Evolutionary conservation across 2,888 invertebrate species (phyloP).

Genomic region (Opisthograptis luteolata): DNA sequence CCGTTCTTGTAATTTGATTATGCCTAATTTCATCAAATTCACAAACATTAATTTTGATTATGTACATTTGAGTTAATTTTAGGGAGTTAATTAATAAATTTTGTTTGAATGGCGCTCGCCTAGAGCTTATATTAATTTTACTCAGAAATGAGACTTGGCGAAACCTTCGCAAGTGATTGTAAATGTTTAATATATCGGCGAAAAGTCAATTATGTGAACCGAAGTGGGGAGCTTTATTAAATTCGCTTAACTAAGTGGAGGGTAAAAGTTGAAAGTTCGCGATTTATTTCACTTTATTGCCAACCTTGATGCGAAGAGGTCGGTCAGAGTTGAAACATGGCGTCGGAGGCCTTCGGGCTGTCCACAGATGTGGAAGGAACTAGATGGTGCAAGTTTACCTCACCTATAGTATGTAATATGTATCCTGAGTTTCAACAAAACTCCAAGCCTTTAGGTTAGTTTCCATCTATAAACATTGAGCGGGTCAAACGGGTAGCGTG

Average conservation of each 20-base stretch:
- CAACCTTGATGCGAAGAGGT: no score
- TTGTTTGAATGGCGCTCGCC: slow-evolving; percentile 17
- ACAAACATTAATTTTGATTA: slow-evolving; percentile 14
- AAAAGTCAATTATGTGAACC: slow-evolving; percentile 11
- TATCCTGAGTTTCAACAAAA: no score
- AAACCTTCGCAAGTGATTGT: slow-evolving; percentile 6
- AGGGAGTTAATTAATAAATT: slow-evolving; percentile 11
- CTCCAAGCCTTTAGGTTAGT: no score
- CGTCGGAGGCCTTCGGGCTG: no score
- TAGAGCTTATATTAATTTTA: slow-evolving; percentile 18
- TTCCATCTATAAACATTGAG: no score
- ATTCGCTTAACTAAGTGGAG: slow-evolving; percentile 2
- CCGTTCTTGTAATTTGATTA: not conserved
- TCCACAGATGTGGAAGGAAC: no score
- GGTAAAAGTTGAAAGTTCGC: not conserved
- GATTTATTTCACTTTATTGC: not conserved
- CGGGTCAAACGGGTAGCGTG: no score
- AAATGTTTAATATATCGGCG: slow-evolving; percentile 10
- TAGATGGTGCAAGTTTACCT: no score
- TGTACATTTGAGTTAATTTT: slow-evolving; percentile 13
- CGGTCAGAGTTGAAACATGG: not conserved
- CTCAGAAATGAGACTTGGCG: slow-evolving; percentile 10
- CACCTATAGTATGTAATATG: no score
- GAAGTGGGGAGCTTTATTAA: slow-evolving; percentile 1
- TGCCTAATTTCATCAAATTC: slow-evolving; percentile 11